phyloP scores from a whole-genome alignment of 2,888 invertebrate genomes.

The Ypsolopha scabrella region DNA sequence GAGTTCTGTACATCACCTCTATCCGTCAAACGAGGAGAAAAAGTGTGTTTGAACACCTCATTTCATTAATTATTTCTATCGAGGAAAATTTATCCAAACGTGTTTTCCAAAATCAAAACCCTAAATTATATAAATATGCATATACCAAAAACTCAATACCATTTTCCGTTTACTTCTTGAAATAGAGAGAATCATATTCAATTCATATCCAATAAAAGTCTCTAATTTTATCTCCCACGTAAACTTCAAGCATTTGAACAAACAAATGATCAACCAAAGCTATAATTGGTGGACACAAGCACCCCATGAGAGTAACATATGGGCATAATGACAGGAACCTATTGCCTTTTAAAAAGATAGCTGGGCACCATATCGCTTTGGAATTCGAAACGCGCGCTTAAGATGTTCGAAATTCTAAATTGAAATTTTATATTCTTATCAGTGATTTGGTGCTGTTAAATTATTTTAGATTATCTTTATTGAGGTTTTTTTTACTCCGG shows the following conservation, averaged over 20 bases:
- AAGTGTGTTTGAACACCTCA: no score
- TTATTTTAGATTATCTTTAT: conserved; percentile 6
- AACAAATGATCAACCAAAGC: conserved; percentile 29
- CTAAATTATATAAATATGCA: no score
- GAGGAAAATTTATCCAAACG: no score
- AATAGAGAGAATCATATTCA: no score
- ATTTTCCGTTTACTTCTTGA: no score
- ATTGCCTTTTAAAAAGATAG: conserved; percentile 32
- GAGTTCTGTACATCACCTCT: no score
- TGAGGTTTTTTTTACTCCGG: neutral
- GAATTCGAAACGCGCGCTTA: conserved; percentile 26
- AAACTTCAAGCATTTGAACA: conserved; percentile 18
- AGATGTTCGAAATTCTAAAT: conserved; percentile 13
- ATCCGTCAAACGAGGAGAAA: no score
- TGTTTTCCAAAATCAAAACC: no score
- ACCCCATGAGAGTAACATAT: conserved; percentile 52
- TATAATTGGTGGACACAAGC: conserved; percentile 33
- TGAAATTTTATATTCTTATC: conserved; percentile 11
- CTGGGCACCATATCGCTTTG: conserved; percentile 40
- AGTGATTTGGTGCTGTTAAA: conserved; percentile 6
- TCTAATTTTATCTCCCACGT: no score
- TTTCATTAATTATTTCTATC: no score
- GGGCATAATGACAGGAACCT: conserved; percentile 49
- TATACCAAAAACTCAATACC: no score
- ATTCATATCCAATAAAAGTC: no score